phyloP scores from a whole-genome alignment of 2,797 vertebrate genomes.

The Hipposideros larvatus region DNA sequence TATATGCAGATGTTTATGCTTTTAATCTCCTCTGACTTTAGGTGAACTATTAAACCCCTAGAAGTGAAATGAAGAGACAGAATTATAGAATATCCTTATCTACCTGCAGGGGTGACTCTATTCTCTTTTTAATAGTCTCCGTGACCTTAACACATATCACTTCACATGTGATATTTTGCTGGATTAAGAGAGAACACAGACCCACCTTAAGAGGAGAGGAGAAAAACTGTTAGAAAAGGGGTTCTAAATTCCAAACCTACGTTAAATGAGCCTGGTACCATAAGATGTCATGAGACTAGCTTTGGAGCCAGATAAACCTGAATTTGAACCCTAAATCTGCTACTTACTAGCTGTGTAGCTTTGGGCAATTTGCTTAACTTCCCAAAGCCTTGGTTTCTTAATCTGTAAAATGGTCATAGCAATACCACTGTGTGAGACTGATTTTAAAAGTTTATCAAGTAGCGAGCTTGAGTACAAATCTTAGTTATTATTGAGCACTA shows the following conservation, averaged over 20 bases:
- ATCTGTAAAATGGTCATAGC: constrained; percentile 9
- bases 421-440: neutral
- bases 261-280: constrained; percentile 18
- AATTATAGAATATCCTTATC: neutral
- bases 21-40: constrained; percentile 25
- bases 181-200: constrained; percentile 34
- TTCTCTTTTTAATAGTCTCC: constrained; percentile 33
- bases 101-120: neutral
- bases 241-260: constrained; percentile 38
- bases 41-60: neutral
- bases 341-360: neutral
- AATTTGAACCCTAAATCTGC: constrained; percentile 12
- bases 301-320: constrained; percentile 39
- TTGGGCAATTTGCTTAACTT: constrained; percentile 35
- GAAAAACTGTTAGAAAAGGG: neutral
- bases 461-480: neutral
- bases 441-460: constrained; percentile 52
- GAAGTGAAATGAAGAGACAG: neutral
- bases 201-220: neutral
- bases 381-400: constrained; percentile 4
- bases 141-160: constrained; percentile 12
- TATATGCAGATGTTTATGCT: neutral
- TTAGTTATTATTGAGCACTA: neutral
- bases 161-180: neutral
- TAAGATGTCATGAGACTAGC: neutral